A percentile compares a stretch with the other conserved stretches of the same genome.
These are phyloP conservation scores for Fragum sueziense DNA, from an alignment of 2,888 invertebrate species.

Conservation along the genomic window DNA sequence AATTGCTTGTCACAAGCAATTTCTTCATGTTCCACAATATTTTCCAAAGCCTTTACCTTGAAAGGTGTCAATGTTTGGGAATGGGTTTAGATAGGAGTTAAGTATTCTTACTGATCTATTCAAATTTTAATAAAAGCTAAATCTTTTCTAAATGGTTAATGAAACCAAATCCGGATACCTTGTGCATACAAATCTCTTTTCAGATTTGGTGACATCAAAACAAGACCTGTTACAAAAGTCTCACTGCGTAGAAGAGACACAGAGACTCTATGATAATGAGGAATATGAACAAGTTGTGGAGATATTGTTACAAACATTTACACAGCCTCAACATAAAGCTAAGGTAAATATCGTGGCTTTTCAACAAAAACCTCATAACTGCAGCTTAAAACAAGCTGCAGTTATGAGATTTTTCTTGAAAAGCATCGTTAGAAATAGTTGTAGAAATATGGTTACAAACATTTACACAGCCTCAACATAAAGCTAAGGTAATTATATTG, in stretches of 20 bases:
- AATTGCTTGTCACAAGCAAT: neutral
- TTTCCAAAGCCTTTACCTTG: no score
- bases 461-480: slow-evolving; percentile 51
- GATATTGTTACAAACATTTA: slow-evolving; percentile 75
- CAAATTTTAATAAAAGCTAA: neutral
- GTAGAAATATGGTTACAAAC: slow-evolving; percentile 78
- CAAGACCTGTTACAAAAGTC: slow-evolving; percentile 78
- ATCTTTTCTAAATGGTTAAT: neutral
- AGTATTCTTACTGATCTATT: no score
- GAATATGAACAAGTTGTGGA: slow-evolving; percentile 79
- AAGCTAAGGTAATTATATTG: no score
- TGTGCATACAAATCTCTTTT: neutral
- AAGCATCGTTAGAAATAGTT: no score
- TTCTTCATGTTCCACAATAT: no score
- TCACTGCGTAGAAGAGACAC: slow-evolving; percentile 81
- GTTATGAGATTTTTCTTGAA: no score
- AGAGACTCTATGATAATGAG: slow-evolving; percentile 78
- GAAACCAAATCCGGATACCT: neutral
- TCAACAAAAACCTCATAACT: no score
- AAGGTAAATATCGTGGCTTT: no score
- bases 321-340: slow-evolving; percentile 21
- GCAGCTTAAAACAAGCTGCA: no score
- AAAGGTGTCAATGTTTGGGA: neutral
- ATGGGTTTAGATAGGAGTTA: no score
- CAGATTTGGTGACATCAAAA: slow-evolving; percentile 76